phyloP scores from a whole-genome alignment of 64 coral and sea anemone genomes.

The Dendronephthya gigantea region DNA sequence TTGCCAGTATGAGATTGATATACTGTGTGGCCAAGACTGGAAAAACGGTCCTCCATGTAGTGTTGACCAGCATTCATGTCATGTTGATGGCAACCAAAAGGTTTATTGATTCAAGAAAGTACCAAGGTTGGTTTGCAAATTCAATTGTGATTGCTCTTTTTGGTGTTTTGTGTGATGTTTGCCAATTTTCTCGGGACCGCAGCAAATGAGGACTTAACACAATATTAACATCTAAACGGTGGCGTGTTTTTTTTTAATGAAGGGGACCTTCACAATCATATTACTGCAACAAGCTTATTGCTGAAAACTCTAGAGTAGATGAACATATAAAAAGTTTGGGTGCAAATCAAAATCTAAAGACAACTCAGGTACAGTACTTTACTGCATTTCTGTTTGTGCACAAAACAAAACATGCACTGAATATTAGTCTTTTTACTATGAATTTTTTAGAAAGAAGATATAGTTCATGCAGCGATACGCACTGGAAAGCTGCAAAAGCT shows the following conservation, averaged over 20 bases:
- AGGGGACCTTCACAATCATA: neutral
- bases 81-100: slow-evolving; percentile 8
- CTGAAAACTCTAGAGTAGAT: neutral
- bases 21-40: neutral
- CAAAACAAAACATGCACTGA: neutral
- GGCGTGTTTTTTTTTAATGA: neutral
- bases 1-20: slow-evolving; percentile 2
- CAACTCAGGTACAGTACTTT: neutral
- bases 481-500: slow-evolving; percentile 9
- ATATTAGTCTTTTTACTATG: neutral
- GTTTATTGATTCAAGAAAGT: slow-evolving; percentile 25
- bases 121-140: neutral
- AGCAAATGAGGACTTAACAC: neutral
- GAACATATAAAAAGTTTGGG: neutral
- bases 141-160: neutral
- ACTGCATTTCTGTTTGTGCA: neutral
- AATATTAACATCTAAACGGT: neutral
- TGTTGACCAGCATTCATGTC: slow-evolving; percentile 10
- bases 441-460: slow-evolving; percentile 2
- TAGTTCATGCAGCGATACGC: neutral
- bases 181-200: neutral
- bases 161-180: neutral
- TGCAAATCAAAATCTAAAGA: neutral
- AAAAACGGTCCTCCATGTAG: neutral
- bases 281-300: neutral